Evolutionary conservation across 23 tunicate species (phyloP), one percentile per base, ranked within the genome.

Genomic region (Oikopleura albicans): DNA sequence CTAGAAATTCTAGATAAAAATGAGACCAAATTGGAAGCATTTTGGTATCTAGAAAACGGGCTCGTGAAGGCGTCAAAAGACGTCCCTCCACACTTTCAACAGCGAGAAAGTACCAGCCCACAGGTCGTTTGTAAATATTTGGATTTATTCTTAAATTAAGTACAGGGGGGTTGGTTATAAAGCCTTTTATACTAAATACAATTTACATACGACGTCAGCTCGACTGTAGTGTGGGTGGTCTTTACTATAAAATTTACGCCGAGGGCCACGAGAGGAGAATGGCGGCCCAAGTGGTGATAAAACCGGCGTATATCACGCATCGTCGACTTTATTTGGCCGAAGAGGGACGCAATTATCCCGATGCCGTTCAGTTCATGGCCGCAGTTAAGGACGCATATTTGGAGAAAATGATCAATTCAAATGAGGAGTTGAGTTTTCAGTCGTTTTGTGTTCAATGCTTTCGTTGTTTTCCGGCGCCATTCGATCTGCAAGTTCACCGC

Each of bases 191-290:
- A n/a, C n/a, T n/a, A n/a, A n/a, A n/a, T n/a, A n/a, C n/a, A n/a
- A n/a, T n/a, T n/a, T n/a, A n/a, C n/a, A n/a, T n/a, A n/a, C n/a
- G n/a, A n/a, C n/a, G n/a, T n/a, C 63, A 49, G 63, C 63, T 71
- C 33, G 79, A 71, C 37, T 29, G 27, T 12, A 71, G 79, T 37
- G 79, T 71, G 2, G 79, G 79, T 37, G 79, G 79, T 16, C 35
- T 71, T 16, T 71, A 71, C 37, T 71, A 71, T 37, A 71, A 71
- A 29, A 71, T 71, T 29, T 71, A 71, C 79, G 79, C 79, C 34
- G 79, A 16, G 4, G 35, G 27, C 36, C 79, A 71, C 2, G 79
- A 71, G 37, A 34, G 79, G 28, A 34, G 79, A 34, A 16, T 12
- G 35, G 79, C 79, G 4, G 34, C 27, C 34, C 34, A 71, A 71